phyloP scores from a whole-genome alignment of 2,797 vertebrate species.

The Lacerta bilineata region DNA sequence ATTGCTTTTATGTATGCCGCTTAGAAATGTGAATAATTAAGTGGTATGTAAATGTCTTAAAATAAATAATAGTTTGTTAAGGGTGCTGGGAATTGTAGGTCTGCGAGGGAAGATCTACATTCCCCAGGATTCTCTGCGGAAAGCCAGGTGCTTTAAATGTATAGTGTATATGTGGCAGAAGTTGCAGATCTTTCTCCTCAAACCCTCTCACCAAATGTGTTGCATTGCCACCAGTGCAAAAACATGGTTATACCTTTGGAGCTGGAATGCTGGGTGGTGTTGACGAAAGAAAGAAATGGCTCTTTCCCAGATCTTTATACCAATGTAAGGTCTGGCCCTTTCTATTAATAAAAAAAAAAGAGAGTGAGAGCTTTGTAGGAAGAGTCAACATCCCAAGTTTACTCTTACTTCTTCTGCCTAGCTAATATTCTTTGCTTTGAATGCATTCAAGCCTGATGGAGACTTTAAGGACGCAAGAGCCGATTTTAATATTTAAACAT shows the following conservation, averaged over 20 bases:
- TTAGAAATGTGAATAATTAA: too few species aligned
- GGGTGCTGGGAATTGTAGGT: too few species aligned
- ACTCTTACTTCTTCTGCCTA: constrained; percentile 14
- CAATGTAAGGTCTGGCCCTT: neutral
- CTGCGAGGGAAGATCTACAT: too few species aligned
- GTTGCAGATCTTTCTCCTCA: neutral
- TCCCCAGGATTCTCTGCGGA: too few species aligned
- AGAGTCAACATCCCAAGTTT: constrained; percentile 37
- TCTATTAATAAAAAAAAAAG: neutral
- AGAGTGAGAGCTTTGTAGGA: neutral
- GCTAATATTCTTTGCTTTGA: constrained; percentile 30
- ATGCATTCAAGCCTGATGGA: constrained; percentile 1
- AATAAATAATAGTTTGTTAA: too few species aligned
- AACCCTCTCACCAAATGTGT: neutral
- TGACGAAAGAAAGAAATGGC: neutral
- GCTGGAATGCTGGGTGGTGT: neutral
- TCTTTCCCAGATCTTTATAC: neutral
- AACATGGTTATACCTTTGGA: neutral
- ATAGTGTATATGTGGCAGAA: too few species aligned
- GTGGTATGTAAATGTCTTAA: too few species aligned
- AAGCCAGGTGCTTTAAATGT: too few species aligned
- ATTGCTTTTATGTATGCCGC: too few species aligned
- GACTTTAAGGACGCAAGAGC: constrained; percentile 16
- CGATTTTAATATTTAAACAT: constrained; percentile 44
- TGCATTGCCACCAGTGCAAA: too few species aligned